Evolutionary conservation across 2,113 vertebrate genomes (phyloP), one percentile per base, ranked within the genome.

Genomic region (Lynx canadensis): DNA sequence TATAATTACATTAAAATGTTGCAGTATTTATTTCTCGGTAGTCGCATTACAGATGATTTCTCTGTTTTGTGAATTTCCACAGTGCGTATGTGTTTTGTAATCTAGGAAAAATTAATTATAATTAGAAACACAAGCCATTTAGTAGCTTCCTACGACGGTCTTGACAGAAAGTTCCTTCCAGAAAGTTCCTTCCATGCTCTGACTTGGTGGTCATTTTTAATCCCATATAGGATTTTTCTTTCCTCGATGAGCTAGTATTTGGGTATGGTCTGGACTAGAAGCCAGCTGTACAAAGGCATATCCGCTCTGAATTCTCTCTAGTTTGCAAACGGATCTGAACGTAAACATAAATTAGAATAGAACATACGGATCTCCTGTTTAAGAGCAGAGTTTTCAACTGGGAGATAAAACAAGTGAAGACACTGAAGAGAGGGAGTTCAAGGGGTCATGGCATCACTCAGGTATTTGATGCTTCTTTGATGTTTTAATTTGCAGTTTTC

Each of bases 401-500:
- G 21, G 31, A 29, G 27, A 78, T 63, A 90, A 73, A 84, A 19
- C 50, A 88, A 50, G 29, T 80, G 92, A 92, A 66, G n/a, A 50
- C 45, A 63, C 27, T 50, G 7, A 65, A 74, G 48, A 91, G 50
- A 52, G 11, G 81, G 29, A 31, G 33, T 38, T 36, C 31, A 36
- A 8, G 2, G 18, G n/a, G 7, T 33, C 21, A 6, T 7, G n/a
- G 33, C 36, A 74, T 87, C 21, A 60, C 36, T 76, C 65, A 88
- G 69, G 11, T 57, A 38, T 57, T 80, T 94, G 50, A 14, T 85
- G 3, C 10, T 89, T 73, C 55, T 84, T 73, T 88, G 16, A 27
- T 89, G 23, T 73, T 89, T 95, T 87, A 52, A 71, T 89, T 95
- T 82, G 90, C 31, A 79, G 25, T 73, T 88, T 79, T 89, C 84